A percentile compares a stretch with the other conserved stretches of the same genome.
These are phyloP conservation scores for Echinops telfairi DNA, from an alignment of 2,113 vertebrate genomes.

Conservation along the genomic window DNA sequence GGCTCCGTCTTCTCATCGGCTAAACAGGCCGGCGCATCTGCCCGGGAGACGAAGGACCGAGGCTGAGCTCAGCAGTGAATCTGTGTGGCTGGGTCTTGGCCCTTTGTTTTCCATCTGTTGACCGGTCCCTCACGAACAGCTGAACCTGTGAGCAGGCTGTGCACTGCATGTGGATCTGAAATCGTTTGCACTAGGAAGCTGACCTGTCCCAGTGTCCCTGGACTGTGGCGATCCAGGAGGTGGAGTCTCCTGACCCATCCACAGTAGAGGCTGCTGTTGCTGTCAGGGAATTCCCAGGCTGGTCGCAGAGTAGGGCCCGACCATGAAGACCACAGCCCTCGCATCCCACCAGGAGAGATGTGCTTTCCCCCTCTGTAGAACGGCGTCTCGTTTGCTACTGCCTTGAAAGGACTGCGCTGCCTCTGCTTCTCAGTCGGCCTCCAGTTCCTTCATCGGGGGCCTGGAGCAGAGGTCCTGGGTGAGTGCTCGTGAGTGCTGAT, in stretches of 20 bases:
- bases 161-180: neutral
- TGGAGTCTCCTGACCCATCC: neutral
- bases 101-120: neutral
- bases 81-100: neutral
- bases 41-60: rapidly evolving
- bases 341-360: neutral
- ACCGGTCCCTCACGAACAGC: neutral
- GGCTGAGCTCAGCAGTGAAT: neutral
- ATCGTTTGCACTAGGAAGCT: neutral
- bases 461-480: neutral
- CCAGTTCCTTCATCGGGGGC: neutral
- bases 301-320: neutral
- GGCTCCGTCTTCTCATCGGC: neutral
- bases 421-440: too few relatives aligned
- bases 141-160: neutral
- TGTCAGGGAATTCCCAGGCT: neutral
- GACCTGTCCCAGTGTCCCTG: neutral
- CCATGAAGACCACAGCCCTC: neutral
- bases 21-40: neutral
- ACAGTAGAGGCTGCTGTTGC: neutral
- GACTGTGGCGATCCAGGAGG: neutral
- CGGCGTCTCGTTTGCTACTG: neutral
- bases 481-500: neutral
- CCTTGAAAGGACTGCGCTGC: neutral
- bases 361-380: neutral